phyloP scores from a whole-genome alignment of 30 jellyfish, hydroid and myxozoan species.

The Clytia hemisphaerica region DNA sequence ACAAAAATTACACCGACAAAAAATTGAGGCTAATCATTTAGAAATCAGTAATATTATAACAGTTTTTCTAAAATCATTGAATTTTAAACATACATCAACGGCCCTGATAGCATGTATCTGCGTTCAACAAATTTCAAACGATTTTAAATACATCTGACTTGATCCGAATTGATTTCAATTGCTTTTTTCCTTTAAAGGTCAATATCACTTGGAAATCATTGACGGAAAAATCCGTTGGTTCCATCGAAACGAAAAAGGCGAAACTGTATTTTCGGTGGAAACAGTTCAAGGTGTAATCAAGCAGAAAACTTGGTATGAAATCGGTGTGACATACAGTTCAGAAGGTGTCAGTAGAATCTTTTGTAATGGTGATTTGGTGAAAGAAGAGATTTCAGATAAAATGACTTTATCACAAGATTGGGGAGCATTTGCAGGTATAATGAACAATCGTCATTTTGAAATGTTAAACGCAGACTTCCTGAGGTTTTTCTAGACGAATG shows the following conservation, averaged over 20 bases:
- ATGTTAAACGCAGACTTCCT: too few relatives aligned
- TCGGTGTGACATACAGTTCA: slow-evolving; percentile 62
- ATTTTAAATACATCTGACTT: too few relatives aligned
- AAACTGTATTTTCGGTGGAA: slow-evolving; percentile 68
- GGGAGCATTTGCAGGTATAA: slow-evolving; percentile 90
- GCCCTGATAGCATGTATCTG: too few relatives aligned
- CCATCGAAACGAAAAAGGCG: slow-evolving; percentile 74
- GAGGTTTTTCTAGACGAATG: too few relatives aligned
- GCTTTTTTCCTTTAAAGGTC: slow-evolving; percentile 38
- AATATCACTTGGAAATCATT: slow-evolving; percentile 60
- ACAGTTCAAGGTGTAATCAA: slow-evolving; percentile 56
- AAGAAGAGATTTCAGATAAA: slow-evolving; percentile 72
- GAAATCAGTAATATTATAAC: too few relatives aligned
- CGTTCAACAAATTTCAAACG: too few relatives aligned
- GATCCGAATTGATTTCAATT: too few relatives aligned
- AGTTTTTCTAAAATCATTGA: too few relatives aligned
- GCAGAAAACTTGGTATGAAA: slow-evolving; percentile 68
- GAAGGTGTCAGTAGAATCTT: slow-evolving; percentile 54
- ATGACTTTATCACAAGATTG: slow-evolving; percentile 73
- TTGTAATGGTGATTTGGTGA: slow-evolving; percentile 57
- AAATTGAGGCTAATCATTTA: too few relatives aligned
- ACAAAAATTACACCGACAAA: too few relatives aligned
- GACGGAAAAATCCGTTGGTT: slow-evolving; percentile 86
- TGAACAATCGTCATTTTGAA: too few relatives aligned
- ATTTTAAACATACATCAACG: too few relatives aligned